Base-by-base conservation (phyloP, 64 coral and sea anemone species). In the Montipora efflorescens region DNA sequence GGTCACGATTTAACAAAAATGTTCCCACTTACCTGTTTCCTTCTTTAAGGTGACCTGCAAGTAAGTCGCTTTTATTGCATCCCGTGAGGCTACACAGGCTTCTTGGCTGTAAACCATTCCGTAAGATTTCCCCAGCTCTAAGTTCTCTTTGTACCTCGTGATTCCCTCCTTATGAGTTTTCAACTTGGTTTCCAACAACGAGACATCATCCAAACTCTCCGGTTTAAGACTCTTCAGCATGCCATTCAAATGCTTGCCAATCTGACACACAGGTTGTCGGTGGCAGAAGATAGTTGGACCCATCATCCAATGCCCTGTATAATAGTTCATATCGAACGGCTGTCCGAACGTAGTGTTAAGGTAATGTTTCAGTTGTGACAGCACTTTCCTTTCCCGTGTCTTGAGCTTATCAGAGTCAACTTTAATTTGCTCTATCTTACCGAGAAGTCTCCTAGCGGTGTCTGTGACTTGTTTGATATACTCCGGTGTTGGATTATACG, bases 261-360 rank as follows among this genome's bases (percentile, higher is more conserved):
- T 73, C 20, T 79, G 47, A 61, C 97, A 99, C 51, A 99, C 89
- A 1, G 87, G 74, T 47, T 92, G 78, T 48, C 46, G 48, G 71
- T 58, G 93, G 22, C 90, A 96, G 21, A 98, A 95, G 21, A 87
- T 87, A 23, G 96, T 93, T 2, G 97, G 97, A 3, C 97, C 97
- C 79, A 99, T 86, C 97, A 99, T 96, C 97, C 97, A 99, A 8
- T 96, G 84, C 2, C 97, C 97, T 15, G 78, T 92, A 21, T 99
- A 99, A 58, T 96, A 99, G 16, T 99, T 96, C 51, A 81, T 61
- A 16, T 89, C 97, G 52, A 70, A 94, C 5, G 92, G 92, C 4
- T 73, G 46, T 1, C 94, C 92, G 72, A 96, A 99, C 46, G 43
- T 69, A n/a, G 88, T 80, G n/a, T 92, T 93, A 8, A 99, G 79